Evolutionary conservation across 1,140 invertebrate species (phyloP), one percentile per base, ranked within the genome.

Genomic region (Calliphora vicina): DNA sequence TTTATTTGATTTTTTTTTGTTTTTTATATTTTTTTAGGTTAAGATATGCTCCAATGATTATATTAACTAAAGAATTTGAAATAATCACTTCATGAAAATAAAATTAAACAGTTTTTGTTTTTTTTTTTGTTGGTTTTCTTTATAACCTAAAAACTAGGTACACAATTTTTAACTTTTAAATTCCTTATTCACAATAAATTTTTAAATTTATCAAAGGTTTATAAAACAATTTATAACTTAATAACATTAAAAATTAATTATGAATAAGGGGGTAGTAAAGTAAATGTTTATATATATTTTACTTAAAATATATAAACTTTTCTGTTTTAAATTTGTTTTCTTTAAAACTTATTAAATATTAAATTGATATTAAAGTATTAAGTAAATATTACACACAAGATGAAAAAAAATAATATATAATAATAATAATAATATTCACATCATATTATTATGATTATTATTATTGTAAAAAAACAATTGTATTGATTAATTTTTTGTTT

Each of bases 321-420:
- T 15, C 2, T 57, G 15, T n/a, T 35, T 78, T 35, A 35, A 35
- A 35, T 23, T 50, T 50, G n/a, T 50, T 57, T 80, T 45, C 57
- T 80, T 80, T 80, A 4, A 27, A 61, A 67, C 43, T 26, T 80
- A 80, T 80, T 1, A 80, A 50, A 82, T n/a, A n/a, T 81, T 72
- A 83, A 86, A 80, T 84, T 87, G 86, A 86, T 86, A 86, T 87
- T 86, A 88, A 87, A 83, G 80, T 81, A 88, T 82, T 82, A 88
- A 83, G 86, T 86, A 84, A 82, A 86, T 82, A 85, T 78, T 78
- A 78, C 74, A 78, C 74, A 43, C 74, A 78, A 78, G 74, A 78
- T 43, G 42, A 43, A 78, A 45, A 78, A 76, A 78, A 45, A 23
- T 42, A 76, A 61, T 67, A 23, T 23, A 67, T 57, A 57, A 57